These are phyloP conservation scores for Drosophila cardini DNA, from an alignment of 1,140 invertebrate species.

Conservation along the genomic window DNA sequence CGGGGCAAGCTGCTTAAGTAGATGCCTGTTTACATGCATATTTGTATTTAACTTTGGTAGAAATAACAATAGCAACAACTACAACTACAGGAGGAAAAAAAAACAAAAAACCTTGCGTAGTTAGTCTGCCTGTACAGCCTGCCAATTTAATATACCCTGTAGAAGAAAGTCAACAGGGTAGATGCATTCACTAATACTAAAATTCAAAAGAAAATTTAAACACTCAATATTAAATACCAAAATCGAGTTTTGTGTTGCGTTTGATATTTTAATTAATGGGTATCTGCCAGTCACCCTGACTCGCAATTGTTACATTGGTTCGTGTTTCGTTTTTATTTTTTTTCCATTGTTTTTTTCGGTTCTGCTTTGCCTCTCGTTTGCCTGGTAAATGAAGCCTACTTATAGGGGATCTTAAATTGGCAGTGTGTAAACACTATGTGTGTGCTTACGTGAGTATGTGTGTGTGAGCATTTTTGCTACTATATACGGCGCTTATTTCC, in stretches of 20 bases:
- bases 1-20: constrained; percentile 66
- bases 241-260: background rate
- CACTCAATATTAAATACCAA: background rate
- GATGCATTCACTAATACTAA: background rate
- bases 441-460: constrained; percentile 15
- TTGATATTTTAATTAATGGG: background rate
- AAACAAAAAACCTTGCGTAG: constrained; percentile 25
- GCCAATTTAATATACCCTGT: constrained; percentile 27
- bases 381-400: constrained; percentile 76
- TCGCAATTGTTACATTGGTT: background rate
- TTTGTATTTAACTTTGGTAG: constrained; percentile 74
- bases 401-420: constrained; percentile 75
- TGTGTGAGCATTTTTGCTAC: constrained; percentile 42
- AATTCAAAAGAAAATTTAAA: background rate
- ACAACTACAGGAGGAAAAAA: constrained; percentile 4
- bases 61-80: constrained; percentile 37
- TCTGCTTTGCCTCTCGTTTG: constrained; percentile 41
- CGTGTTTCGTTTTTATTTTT: background rate
- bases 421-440: constrained; percentile 68
- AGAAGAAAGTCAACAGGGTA: background rate
- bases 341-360: constrained; percentile 10
- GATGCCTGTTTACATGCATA: constrained; percentile 79
- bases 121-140: constrained; percentile 23
- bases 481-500: constrained; percentile 74
- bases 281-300: constrained; percentile 15